Conservation (phyloP, 1,140 invertebrate genomes). For the Cyrtorhinus lividipennis region DNA sequence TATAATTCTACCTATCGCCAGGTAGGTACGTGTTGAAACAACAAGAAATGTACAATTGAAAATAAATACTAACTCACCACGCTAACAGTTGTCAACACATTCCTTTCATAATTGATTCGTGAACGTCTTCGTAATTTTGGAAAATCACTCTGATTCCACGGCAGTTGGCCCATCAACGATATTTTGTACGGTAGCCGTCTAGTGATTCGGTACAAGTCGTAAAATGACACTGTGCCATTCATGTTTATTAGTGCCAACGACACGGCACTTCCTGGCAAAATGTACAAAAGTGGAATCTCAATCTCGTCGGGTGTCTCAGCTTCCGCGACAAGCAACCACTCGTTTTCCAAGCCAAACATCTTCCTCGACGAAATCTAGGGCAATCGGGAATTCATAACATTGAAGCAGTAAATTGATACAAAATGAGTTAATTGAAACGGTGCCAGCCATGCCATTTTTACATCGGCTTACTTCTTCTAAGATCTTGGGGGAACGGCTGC, state of each 20-base stretch:
- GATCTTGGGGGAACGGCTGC: no score
- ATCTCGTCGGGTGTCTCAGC: background rate
- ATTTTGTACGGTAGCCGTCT: background rate
- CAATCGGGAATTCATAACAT: background rate
- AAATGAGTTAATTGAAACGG: background rate
- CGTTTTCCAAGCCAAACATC: background rate
- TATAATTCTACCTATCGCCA: no score
- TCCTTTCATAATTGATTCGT: background rate
- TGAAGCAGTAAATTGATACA: background rate
- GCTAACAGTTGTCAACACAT: background rate
- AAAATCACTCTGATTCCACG: background rate
- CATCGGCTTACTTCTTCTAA: no score
- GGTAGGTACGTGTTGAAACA: no score
- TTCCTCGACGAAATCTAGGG: background rate
- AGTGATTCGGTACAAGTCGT: no score
- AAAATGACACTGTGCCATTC: no score
- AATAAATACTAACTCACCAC: background rate
- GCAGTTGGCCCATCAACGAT: background rate
- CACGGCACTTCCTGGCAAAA: slow-evolving; percentile 1
- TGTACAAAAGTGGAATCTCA: background rate
- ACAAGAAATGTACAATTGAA: background rate
- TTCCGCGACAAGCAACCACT: background rate
- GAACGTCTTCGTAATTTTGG: background rate
- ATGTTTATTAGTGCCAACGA: background rate
- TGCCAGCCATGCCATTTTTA: no score